Base-by-base conservation (phyloP, 2,888 invertebrate genomes). In the Harpagoxenus sublaevis region DNA sequence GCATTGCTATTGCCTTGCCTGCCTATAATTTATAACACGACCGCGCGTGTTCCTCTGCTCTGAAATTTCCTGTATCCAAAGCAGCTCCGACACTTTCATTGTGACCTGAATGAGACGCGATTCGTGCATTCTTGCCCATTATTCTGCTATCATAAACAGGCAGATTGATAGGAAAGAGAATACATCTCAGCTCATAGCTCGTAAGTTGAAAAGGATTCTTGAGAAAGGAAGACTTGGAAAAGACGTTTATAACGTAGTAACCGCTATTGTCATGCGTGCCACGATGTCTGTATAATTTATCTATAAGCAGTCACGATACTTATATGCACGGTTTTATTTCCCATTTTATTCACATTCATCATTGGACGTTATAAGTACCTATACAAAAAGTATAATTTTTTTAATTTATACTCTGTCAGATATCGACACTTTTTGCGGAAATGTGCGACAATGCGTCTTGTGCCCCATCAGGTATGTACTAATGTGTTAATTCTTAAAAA, bases 11-110 rank as follows among this genome's bases (percentile, higher is more conserved):
- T 35, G 5, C 5, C 48, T 28, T 39, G 62, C n/a, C 23, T 28
- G 18, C 9, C n/a, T 55, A 35, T 77, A 84, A 86, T 86, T 86
- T 78, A 74, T 68, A 66, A n/a, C 53, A 53, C 51, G 78, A 28
- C n/a, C 12, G 10, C 63, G 39, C 12, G 53, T 78, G 71, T 78
- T 71, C 28, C 53, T 55, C 53, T 39, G 18, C 8, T 10, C 39
- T 31, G 39, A 71, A 83, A 83, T 66, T 79, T 82, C 66, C 73
- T 45, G 51, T 45, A n/a, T 31, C 8, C 15, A 31, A 28, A 35
- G 23, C 35, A 45, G 35, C 23, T 31, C 9, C 28, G 42, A 62
- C 18, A 35, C 31, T 79, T 75, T 87, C 71, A 82, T 78, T 70
- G 31, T 65, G 23, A 77, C 60, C 12, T 9, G 10, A 15, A 63